Base-by-base conservation (phyloP, 2,113 vertebrate genomes). In the Hemiscyllium ocellatum region DNA sequence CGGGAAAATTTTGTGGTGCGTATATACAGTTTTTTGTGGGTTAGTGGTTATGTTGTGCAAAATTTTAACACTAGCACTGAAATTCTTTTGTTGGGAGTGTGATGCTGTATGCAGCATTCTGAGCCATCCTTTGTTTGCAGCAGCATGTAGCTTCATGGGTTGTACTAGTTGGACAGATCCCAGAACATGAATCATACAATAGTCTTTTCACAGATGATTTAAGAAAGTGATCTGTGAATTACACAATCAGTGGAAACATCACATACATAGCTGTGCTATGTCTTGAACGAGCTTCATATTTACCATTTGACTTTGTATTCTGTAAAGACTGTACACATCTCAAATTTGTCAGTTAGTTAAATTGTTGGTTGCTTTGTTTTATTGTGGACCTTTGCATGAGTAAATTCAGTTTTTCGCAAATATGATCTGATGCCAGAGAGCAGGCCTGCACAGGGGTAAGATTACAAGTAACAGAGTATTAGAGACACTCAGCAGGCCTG, bases 311-410 rank as follows among this genome's bases (percentile, higher is more conserved):
- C 13, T 90, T 52, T 24, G 20, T 52, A 61, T 33, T 61, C 87
- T 90, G 50, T 61, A 61, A 26, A 90, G 87, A 33, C 87, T 26
- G 33, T 26, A 33, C 33, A 52, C 24, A 56, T 6, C 50, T 87
- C 50, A 87, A 56, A 87, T 87, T 93, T 93, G 65, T n/a, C 66
- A 12, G 87, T 6, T 37, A 93, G 10, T 93, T n/a, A 93, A 93
- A 65, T 61, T 93, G 29, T 68, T 68, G n/a, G 47, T 42, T 93
- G 61, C 65, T 68, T 93, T 65, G 66, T 93, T 37, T 76, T 24
- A 5, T 68, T 22, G 1, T 10, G n/a, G 65, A 20, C 15, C 10
- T 19, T n/a, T 22, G 66, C n/a, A 42, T n/a, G 7, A 3, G n/a
- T 19, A n/a, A 68, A 15, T 33, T 89, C 56, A 66, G 3, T 66